Evolutionary conservation across 1,140 invertebrate species (phyloP).

Genomic region (Bombus terrestris): DNA sequence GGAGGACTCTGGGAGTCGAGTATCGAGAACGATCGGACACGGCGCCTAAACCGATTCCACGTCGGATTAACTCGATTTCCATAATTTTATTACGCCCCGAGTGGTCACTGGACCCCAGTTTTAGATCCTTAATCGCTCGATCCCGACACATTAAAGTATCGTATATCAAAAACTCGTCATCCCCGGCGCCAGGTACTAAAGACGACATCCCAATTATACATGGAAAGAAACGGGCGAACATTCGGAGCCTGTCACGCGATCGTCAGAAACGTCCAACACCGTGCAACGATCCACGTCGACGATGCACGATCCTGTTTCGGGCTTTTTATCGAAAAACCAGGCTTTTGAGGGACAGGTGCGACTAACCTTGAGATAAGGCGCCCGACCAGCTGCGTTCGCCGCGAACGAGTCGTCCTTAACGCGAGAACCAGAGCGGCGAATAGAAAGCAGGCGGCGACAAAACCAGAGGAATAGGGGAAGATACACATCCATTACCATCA

Average conservation of each 20-base stretch:
- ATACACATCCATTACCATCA: constrained; percentile 82
- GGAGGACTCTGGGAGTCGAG: too few relatives aligned
- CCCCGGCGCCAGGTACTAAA: neutral
- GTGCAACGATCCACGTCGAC: too few relatives aligned
- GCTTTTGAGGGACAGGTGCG: constrained; percentile 48
- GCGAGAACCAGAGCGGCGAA: neutral
- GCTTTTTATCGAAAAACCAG: constrained; percentile 5
- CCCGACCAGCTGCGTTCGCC: constrained; percentile 51
- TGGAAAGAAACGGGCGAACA: neutral
- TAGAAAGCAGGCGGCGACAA: constrained; percentile 66
- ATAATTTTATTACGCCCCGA: constrained; percentile 14
- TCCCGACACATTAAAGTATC: constrained; percentile 50
- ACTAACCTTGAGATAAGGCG: constrained; percentile 55
- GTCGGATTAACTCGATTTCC: constrained; percentile 28
- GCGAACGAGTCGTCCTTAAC: constrained; percentile 28
- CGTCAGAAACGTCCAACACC: neutral
- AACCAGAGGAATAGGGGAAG: constrained; percentile 77
- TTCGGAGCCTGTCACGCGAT: constrained; percentile 21
- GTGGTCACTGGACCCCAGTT: neutral
- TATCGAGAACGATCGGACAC: too few relatives aligned
- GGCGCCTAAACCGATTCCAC: neutral
- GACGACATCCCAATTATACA: constrained; percentile 11
- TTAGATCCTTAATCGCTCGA: constrained; percentile 6
- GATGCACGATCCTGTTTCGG: neutral
- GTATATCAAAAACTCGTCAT: constrained; percentile 41